A percentile compares a stretch with the other conserved stretches of the same genome.
Conservation (phyloP, 2,888 invertebrate genomes). For the Acrobasis suavella region DNA sequence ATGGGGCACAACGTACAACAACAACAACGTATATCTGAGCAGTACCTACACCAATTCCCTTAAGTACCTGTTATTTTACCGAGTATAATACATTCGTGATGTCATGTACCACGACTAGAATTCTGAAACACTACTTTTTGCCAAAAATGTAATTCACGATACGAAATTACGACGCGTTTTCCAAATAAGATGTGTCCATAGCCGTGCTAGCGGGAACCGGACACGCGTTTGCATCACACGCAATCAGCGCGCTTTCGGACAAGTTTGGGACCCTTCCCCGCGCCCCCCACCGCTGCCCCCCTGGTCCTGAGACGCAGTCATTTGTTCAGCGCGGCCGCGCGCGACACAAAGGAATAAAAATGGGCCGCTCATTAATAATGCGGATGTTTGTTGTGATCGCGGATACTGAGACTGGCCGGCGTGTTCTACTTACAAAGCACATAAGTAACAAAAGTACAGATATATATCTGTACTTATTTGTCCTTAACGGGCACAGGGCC, state of each 20-base stretch:
- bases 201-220: conserved; percentile 25
- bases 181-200: neutral
- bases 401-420: neutral
- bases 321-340: conserved; percentile 14
- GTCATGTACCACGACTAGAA: too few relatives aligned
- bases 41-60: too few relatives aligned
- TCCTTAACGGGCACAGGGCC: too few relatives aligned
- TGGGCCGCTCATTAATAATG: conserved; percentile 28
- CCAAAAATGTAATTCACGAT: too few relatives aligned
- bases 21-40: too few relatives aligned
- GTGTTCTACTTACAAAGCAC: neutral
- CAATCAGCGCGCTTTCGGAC: conserved; percentile 27
- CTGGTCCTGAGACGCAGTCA: conserved; percentile 1
- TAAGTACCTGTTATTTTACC: too few relatives aligned
- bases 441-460: neutral
- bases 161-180: neutral
- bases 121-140: too few relatives aligned
- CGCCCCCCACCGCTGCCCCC: conserved; percentile 3
- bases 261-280: neutral
- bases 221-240: conserved; percentile 30
- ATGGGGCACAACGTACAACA: too few relatives aligned
- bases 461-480: neutral
- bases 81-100: too few relatives aligned
- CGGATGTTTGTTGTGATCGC: conserved; percentile 12
- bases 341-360: conserved; percentile 29